These are phyloP conservation scores for Ferrisia virgata DNA, from an alignment of 2,888 invertebrate species.

Conservation along the genomic window DNA sequence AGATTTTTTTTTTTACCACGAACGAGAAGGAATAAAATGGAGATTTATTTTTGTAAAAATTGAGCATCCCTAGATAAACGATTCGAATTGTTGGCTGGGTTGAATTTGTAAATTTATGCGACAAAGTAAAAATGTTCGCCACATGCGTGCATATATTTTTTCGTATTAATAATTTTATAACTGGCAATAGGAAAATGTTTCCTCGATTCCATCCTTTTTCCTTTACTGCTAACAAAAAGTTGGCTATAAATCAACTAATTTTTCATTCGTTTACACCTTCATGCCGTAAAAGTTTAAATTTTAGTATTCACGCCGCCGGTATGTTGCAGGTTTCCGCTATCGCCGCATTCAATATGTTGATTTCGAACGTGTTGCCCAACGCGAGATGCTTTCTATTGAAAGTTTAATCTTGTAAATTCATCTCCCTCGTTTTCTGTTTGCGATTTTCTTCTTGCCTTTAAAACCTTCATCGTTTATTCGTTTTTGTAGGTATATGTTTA, in stretches of 20 bases:
- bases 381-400: neutral
- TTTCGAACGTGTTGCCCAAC: neutral
- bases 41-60: neutral
- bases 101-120: neutral
- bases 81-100: neutral
- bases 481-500: neutral
- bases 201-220: neutral
- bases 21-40: neutral
- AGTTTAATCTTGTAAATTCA: slow-evolving; percentile 19
- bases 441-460: neutral
- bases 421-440: neutral
- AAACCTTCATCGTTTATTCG: neutral
- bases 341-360: slow-evolving; percentile 14
- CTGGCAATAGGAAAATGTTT: neutral
- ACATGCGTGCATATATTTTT: neutral
- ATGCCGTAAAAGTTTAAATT: neutral
- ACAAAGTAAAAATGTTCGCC: neutral
- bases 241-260: slow-evolving; percentile 22
- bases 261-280: slow-evolving; percentile 13
- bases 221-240: neutral
- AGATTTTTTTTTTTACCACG: too few species aligned
- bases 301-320: slow-evolving; percentile 1
- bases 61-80: neutral
- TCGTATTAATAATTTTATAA: slow-evolving; percentile 9
- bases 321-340: slow-evolving; percentile 9